These are phyloP conservation scores for Incurvaria masculella DNA, from an alignment of 2,888 invertebrate species.

Conservation along the genomic window DNA sequence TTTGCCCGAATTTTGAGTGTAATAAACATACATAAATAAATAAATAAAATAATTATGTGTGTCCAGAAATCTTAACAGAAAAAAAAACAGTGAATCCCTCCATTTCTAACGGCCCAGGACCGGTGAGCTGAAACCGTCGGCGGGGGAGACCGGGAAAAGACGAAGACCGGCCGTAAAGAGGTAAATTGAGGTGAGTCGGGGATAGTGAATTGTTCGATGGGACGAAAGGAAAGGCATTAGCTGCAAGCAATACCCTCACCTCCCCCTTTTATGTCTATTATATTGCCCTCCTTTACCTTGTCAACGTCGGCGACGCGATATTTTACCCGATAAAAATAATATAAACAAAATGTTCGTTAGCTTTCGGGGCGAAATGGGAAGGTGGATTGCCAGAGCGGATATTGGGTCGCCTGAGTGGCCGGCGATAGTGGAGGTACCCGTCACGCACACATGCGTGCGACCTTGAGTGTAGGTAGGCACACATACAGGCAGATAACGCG, in stretches of 20 bases:
- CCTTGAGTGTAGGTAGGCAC: no score
- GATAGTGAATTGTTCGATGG: slow-evolving; percentile 7
- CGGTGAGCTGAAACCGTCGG: background rate
- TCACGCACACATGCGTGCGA: no score
- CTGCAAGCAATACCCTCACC: slow-evolving; percentile 8
- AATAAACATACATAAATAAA: no score
- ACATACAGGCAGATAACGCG: no score
- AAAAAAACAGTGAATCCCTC: no score
- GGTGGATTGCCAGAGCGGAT: background rate
- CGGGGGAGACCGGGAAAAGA: background rate
- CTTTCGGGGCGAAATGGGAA: background rate
- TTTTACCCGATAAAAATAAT: background rate
- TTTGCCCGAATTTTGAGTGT: no score
- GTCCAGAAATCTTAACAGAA: no score
- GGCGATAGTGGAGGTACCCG: background rate
- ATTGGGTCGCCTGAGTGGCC: background rate
- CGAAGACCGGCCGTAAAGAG: slow-evolving; percentile 33
- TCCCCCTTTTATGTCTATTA: background rate
- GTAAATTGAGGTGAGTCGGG: slow-evolving; percentile 35
- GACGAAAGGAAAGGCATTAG: slow-evolving; percentile 6
- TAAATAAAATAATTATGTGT: no score
- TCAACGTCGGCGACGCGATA: background rate
- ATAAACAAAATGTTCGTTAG: background rate
- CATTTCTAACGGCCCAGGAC: no score
- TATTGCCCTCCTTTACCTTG: background rate